Conservation (phyloP, 1,140 invertebrate genomes). For the Apis dorsata region DNA sequence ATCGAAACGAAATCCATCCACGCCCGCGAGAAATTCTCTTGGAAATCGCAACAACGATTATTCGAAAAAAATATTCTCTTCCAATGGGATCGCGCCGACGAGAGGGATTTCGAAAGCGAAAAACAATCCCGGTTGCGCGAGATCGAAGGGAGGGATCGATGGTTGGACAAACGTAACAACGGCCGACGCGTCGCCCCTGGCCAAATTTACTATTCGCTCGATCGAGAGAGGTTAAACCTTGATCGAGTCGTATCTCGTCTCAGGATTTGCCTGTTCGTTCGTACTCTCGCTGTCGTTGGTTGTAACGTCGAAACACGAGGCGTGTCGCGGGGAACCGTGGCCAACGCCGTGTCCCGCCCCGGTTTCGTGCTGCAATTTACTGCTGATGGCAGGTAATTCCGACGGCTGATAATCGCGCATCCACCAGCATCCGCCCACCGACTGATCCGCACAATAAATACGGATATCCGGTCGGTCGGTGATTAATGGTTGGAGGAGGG, state of each 20-base stretch:
- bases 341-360: conserved; percentile 33
- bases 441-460: conserved; percentile 66
- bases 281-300: conserved; percentile 14
- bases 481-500: conserved; percentile 47
- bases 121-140: not conserved
- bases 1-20: not conserved
- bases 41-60: too few relatives aligned
- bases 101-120: not conserved
- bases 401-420: conserved; percentile 59
- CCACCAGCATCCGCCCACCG: conserved; percentile 51
- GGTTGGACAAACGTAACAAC: too few relatives aligned
- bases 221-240: conserved; percentile 27
- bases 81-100: not conserved
- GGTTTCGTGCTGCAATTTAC: conserved; percentile 55
- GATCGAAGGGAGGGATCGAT: not conserved
- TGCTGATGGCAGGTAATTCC: conserved; percentile 66
- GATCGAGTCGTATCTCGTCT: conserved; percentile 36
- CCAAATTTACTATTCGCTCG: conserved; percentile 3
- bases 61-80: too few relatives aligned
- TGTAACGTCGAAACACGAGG: conserved; percentile 30
- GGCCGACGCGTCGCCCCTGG: not conserved
- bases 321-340: not conserved
- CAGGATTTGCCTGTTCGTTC: conserved; percentile 24
- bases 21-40: not conserved
- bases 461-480: conserved; percentile 47